A percentile compares a stretch with the other conserved stretches of the same genome.
phyloP scores from a whole-genome alignment of 2,888 invertebrate genomes.

The Alviniconcha strummeri region DNA sequence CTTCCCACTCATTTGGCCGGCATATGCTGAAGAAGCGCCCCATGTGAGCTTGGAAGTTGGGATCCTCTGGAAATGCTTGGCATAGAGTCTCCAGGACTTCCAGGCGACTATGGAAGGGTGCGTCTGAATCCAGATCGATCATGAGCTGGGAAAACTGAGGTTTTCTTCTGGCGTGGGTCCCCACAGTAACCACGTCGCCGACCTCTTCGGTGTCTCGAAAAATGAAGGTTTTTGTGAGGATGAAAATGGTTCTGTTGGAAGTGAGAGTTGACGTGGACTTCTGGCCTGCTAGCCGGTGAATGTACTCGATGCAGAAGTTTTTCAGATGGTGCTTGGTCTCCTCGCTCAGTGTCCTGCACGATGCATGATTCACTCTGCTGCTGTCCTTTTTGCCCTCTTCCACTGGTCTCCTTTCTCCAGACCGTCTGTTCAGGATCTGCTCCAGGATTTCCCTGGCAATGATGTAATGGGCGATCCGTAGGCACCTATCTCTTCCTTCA shows the following conservation, averaged over 20 bases:
- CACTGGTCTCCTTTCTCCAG: not conserved
- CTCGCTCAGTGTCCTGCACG: constrained; percentile 31
- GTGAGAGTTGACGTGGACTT: constrained; percentile 33
- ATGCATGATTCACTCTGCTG: not conserved
- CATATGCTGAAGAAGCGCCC: constrained; percentile 49
- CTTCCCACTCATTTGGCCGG: constrained; percentile 45
- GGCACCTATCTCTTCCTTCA: constrained; percentile 38
- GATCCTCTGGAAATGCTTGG: constrained; percentile 47
- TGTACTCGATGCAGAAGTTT: constrained; percentile 43
- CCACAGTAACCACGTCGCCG: constrained; percentile 30
- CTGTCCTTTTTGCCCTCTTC: no score
- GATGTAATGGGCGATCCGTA: constrained; percentile 47
- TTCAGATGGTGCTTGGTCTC: constrained; percentile 41
- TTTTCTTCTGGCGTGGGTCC: constrained; percentile 23
- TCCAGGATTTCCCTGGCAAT: constrained; percentile 49
- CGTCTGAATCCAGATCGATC: constrained; percentile 44
- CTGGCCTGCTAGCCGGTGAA: constrained; percentile 42
- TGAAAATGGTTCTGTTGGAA: constrained; percentile 38
- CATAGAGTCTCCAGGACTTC: constrained; percentile 45
- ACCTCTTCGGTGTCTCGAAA: constrained; percentile 48
- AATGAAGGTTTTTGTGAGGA: constrained; percentile 49
- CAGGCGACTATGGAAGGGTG: constrained; percentile 47
- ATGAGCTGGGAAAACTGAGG: constrained; percentile 46
- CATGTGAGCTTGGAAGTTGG: constrained; percentile 50
- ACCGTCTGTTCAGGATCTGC: constrained; percentile 23